A percentile compares a stretch with the other conserved stretches of the same genome.
Conservation (phyloP, 2,113 vertebrate genomes). For the Oreochromis tanganicae region DNA sequence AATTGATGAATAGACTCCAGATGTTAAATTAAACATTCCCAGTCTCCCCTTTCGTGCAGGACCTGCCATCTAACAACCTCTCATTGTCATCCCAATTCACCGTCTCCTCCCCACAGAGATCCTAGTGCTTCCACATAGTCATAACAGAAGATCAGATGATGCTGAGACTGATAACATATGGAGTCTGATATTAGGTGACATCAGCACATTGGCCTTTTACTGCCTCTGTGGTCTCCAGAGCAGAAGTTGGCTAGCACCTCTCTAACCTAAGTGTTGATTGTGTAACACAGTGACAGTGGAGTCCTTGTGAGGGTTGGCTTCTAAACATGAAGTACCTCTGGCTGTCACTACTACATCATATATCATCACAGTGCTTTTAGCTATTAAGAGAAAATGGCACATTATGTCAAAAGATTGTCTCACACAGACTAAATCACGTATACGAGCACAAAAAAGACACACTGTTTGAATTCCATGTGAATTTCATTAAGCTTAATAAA, state of each 20-base stretch:
- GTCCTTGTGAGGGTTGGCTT: not conserved
- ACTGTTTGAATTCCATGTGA: not conserved
- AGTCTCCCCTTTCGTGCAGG: not conserved
- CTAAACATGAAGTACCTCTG: not conserved
- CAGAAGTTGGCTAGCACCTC: not conserved
- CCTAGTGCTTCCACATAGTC: conserved; percentile 1
- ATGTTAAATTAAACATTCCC: conserved; percentile 51
- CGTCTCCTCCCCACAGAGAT: not conserved
- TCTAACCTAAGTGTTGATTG: not conserved
- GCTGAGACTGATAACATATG: not conserved
- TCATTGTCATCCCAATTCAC: not conserved
- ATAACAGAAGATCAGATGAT: conserved; percentile 14
- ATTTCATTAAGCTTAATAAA: not conserved
- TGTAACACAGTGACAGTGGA: not conserved
- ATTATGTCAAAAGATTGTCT: not conserved
- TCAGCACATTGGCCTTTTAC: not conserved
- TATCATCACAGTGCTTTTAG: not conserved
- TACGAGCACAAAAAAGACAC: not conserved
- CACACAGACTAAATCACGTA: not conserved
- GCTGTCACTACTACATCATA: not conserved
- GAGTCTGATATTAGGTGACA: not conserved
- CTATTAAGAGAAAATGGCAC: not conserved
- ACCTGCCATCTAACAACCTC: conserved; percentile 23
- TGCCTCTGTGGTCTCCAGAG: not conserved
- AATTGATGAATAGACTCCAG: conserved; percentile 56